Conservation (phyloP, 2,797 vertebrate species). For the Acridotheres tristis region DNA sequence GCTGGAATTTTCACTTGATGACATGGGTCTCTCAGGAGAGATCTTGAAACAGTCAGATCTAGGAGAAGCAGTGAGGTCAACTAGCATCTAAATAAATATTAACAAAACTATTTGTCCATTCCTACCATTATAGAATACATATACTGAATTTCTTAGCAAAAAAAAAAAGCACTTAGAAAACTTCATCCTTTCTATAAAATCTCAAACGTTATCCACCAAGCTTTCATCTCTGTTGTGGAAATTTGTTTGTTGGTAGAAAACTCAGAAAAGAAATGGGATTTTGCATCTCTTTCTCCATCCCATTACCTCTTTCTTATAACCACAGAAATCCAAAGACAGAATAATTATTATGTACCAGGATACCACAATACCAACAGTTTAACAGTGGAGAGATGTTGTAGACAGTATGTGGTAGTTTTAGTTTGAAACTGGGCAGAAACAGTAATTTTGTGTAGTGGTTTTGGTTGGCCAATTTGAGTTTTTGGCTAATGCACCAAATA, state of each 20-base stretch:
- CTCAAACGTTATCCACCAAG: neutral
- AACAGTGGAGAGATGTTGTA: neutral
- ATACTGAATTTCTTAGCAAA: neutral
- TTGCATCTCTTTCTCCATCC: neutral
- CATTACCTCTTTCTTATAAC: neutral
- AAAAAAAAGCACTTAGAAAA: neutral
- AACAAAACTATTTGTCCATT: neutral
- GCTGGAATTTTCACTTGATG: neutral
- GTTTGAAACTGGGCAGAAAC: too few species aligned
- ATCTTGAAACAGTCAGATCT: neutral
- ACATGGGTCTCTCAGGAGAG: neutral
- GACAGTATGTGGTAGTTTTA: too few species aligned
- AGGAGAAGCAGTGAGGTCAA: neutral
- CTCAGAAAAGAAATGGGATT: neutral
- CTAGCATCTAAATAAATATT: neutral
- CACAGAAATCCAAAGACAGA: neutral
- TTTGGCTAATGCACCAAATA: too few species aligned
- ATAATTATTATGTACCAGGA: neutral
- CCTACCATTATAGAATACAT: neutral
- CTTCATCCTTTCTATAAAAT: neutral
- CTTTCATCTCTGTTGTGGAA: neutral
- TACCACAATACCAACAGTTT: neutral
- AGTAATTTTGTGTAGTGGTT: too few species aligned
- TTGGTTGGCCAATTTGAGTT: too few species aligned
- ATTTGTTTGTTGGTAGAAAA: neutral